phyloP scores from a whole-genome alignment of 2,113 vertebrate genomes.

The Tyto alba region DNA sequence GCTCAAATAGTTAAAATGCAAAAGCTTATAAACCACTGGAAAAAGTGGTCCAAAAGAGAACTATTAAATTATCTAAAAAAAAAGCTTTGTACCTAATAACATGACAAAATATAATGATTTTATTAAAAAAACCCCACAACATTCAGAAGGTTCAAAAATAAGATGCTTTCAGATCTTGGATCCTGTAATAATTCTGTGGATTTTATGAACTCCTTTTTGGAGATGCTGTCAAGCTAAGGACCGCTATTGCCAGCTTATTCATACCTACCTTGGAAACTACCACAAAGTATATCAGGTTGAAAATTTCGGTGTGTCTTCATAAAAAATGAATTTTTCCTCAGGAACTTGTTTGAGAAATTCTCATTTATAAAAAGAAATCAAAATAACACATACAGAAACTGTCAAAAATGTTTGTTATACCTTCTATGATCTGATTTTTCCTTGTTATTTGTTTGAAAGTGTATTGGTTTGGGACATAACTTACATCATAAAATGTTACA shows the following conservation, averaged over 20 bases:
- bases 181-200: neutral
- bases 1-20: neutral
- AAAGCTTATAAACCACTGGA: neutral
- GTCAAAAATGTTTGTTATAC: accelerated
- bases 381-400: accelerated
- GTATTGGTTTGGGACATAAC: accelerated
- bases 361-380: neutral
- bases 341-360: neutral
- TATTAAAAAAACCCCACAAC: neutral
- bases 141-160: neutral
- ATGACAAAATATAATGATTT: neutral
- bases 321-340: neutral
- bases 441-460: neutral
- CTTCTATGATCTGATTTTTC: neutral
- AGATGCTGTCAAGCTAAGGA: neutral
- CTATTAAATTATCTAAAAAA: neutral
- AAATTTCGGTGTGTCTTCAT: neutral
- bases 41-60: neutral
- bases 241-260: neutral
- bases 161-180: neutral
- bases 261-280: neutral
- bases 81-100: neutral
- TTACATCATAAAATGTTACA: neutral
- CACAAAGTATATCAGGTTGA: neutral
- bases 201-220: neutral